Base-by-base conservation (phyloP, 2,113 vertebrate species). In the Cisticola juncidis region DNA sequence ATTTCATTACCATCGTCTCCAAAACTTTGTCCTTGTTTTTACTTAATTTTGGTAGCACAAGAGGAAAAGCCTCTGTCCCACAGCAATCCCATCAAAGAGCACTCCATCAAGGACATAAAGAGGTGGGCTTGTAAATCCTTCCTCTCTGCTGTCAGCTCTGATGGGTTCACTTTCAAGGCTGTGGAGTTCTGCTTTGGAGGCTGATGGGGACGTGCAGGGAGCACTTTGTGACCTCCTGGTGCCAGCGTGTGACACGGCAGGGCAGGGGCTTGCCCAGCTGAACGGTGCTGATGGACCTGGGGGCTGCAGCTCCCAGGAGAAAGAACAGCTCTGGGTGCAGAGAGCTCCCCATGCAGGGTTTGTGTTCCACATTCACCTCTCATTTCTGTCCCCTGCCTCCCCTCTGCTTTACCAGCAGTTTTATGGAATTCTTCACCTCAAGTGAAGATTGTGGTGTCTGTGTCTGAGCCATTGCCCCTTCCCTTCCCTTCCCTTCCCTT, bases 21-120 rank as follows among this genome's bases (percentile, higher is more conserved):
- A 93, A 97, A 96, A 77, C 88, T 42, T 72, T 58, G 58, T 53
- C 89, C 66, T 73, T 82, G 80, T 66, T 85, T 91, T 82, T 69
- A 54, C 76, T 80, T 36, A 44, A 42, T 47, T 94, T 88, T 57
- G 62, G 70, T 50, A 50, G 50, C 86, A 65, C 61, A 40, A 53
- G 45, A 70, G 3, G 12, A 65, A 91, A 92, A 82, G 12, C 54
- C 62, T 74, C 53, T 28, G 31, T 73, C 29, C 45, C 45, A 0
- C 5, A 40, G 29, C 66, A 70, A 35, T 73, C 51, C 58, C 29
- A 42, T 23, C 90, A 81, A 47, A 95, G 80, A 83, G 20, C 81
- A 79, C 8, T 40, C 64, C 23, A 22, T 14, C 91, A 88, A 92
- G 78, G 79, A 86, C 38, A 57, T 42, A 68, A 40, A 31, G 69